Percentiles rank a stretch among this genome's conserved stretches.
These are phyloP conservation scores for Drosophila sucinea DNA, from an alignment of 1,140 invertebrate species.

Conservation along the genomic window DNA sequence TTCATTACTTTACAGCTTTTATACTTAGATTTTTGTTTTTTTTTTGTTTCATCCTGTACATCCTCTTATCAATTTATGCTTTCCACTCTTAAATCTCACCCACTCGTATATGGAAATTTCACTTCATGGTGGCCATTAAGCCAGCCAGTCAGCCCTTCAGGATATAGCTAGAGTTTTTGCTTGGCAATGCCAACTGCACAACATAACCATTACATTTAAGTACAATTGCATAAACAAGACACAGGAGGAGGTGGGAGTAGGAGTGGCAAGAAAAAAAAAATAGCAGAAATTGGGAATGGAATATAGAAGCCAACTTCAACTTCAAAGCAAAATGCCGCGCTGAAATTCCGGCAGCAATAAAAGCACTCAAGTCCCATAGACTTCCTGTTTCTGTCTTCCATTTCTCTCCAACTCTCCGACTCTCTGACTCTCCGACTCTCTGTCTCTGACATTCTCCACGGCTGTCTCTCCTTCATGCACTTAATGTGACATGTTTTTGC, in stretches of 20 bases:
- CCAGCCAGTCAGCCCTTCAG: slow-evolving; percentile 17
- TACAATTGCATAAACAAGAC: slow-evolving; percentile 73
- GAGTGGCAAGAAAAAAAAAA: not conserved
- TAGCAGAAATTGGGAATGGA: slow-evolving; percentile 3
- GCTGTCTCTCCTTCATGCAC: slow-evolving; percentile 58
- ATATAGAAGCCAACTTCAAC: slow-evolving; percentile 56
- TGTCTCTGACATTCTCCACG: slow-evolving; percentile 9
- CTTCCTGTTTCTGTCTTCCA: slow-evolving; percentile 49
- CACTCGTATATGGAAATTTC: slow-evolving; percentile 44
- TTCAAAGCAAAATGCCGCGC: slow-evolving; percentile 72
- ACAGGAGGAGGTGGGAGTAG: not conserved
- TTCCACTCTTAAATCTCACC: slow-evolving; percentile 10
- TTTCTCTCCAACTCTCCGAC: slow-evolving; percentile 20
- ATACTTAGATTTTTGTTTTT: not conserved
- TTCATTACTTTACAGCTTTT: slow-evolving; percentile 6
- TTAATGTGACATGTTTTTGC: slow-evolving; percentile 80
- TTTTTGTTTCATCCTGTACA: not conserved
- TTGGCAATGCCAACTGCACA: slow-evolving; percentile 38
- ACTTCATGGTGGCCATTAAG: slow-evolving; percentile 48
- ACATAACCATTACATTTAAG: slow-evolving; percentile 77
- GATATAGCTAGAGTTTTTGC: not conserved
- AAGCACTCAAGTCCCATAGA: slow-evolving; percentile 76
- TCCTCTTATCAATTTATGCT: slow-evolving; percentile 16
- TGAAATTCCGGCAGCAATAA: slow-evolving; percentile 74
- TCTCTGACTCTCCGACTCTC: slow-evolving; percentile 9